phyloP scores from a whole-genome alignment of 1,140 invertebrate genomes.

The Drosophila pallidifrons region DNA sequence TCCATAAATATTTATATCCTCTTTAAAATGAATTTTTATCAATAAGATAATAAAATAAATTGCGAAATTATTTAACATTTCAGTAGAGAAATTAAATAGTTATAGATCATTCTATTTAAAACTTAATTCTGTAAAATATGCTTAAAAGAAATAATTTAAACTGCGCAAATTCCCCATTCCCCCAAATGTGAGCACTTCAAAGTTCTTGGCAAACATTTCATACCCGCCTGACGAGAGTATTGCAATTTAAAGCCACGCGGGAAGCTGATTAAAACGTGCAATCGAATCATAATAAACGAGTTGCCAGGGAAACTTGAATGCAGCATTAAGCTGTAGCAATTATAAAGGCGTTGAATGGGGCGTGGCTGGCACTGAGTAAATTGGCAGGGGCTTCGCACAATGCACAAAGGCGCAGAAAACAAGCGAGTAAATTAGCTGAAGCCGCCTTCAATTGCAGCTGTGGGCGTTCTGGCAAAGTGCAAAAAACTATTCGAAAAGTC shows the following conservation, averaged over 20 bases:
- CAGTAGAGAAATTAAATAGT: too few relatives aligned
- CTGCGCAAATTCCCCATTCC: not conserved
- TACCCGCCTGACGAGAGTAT: not conserved
- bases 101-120: too few relatives aligned
- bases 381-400: conserved; percentile 38
- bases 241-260: not conserved
- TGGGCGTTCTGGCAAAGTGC: conserved; percentile 34
- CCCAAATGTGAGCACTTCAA: not conserved
- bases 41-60: too few relatives aligned
- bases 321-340: conserved; percentile 48
- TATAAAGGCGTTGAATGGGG: conserved; percentile 47
- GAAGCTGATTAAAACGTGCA: conserved; percentile 47
- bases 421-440: conserved; percentile 45
- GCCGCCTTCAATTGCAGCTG: conserved; percentile 13
- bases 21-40: too few relatives aligned
- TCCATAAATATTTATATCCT: too few relatives aligned
- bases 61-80: too few relatives aligned
- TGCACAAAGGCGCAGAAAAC: conserved; percentile 26
- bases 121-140: too few relatives aligned
- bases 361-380: conserved; percentile 51
- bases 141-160: too few relatives aligned
- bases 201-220: not conserved
- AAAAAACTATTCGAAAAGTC: conserved; percentile 2
- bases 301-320: conserved; percentile 47
- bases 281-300: conserved; percentile 38